Evolutionary conservation across 2,888 invertebrate genomes (phyloP), one percentile per base, ranked within the genome.

Genomic region (Penaeus monodon): DNA sequence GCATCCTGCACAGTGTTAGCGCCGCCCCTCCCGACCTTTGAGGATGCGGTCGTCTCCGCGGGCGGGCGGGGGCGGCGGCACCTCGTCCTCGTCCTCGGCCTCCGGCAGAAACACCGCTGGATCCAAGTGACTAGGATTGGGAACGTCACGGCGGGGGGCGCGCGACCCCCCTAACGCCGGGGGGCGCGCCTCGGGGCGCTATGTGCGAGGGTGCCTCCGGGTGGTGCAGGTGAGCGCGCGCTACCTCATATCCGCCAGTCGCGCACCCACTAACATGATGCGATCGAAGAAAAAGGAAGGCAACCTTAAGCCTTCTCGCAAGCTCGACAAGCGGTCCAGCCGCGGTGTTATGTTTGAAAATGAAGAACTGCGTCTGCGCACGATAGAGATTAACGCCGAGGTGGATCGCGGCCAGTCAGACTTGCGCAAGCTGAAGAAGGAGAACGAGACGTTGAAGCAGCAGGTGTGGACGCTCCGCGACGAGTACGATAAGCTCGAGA

Each of bases 311-410:
- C 97, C 97, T 90, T 97, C 97, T 93, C 94, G 96, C 92, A 96
- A 96, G 93, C 95, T 97, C 94, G 97, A 97, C 94, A 95, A 97
- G 92, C 96, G 96, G 93, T 97, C 97, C 84, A 97, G 97, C 90
- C 95, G 97, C 92, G 97, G 97, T 90, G 97, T 97, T 97, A 95
- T 97, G 91, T 97, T 96, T 94, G 97, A 97, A 93, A 97, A 97
- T 94, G 97, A 97, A 92, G 97, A 97, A 93, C 94, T 97, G 83
- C 94, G 97, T 91, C 93, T 97, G 92, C 95, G 97, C 91, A 97
- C 97, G 65, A 97, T 97, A 92, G 96, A 97, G 92, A 97, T 97
- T 92, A 97, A 97, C 92, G 97, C 97, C 86, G 97, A 97, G 94
- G 96, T 97, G 81, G 97, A 97, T 93, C 94, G 96, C 94, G 97